Percentiles rank a stretch among this genome's conserved stretches.
Conservation (phyloP, 2,888 invertebrate species). For the Rotaria socialis region DNA sequence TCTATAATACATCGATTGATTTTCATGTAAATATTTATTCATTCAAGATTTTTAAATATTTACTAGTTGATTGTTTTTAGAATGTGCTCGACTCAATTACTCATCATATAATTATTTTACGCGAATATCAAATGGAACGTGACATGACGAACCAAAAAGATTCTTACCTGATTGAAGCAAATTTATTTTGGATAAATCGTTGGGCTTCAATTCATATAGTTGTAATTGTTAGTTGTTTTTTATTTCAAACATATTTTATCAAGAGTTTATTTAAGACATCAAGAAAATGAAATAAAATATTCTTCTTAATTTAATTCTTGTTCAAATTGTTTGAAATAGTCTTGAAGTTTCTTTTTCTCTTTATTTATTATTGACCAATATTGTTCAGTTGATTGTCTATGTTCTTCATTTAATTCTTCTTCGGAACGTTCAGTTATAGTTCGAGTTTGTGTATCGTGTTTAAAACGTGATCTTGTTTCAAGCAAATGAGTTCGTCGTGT, state of each 20-base stretch:
- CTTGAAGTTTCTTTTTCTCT: not conserved
- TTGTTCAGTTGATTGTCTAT: not conserved
- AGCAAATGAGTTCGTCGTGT: slow-evolving; percentile 81
- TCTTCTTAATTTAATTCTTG: not conserved
- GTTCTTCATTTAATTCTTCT: not conserved
- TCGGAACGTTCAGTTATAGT: not conserved
- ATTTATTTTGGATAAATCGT: not conserved
- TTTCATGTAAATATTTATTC: not conserved
- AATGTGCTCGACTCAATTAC: not conserved
- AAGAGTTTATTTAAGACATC: slow-evolving; percentile 5
- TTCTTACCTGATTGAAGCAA: not conserved
- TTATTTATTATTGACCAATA: not conserved
- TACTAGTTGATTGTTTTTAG: not conserved
- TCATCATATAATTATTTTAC: not conserved
- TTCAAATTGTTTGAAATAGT: not conserved
- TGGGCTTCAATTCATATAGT: not conserved
- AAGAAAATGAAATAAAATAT: not conserved
- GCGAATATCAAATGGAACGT: not conserved
- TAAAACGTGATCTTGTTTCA: slow-evolving; percentile 71
- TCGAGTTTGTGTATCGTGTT: not conserved
- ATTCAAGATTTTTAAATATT: too few relatives aligned
- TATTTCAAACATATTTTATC: slow-evolving; percentile 10
- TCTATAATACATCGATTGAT: not conserved
- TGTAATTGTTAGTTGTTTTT: not conserved
- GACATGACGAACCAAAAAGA: not conserved